Percentiles rank a stretch among this genome's conserved stretches.
Conservation (phyloP, 30 jellyfish, hydroid and myxozoan species). For the Chrysaora quinquecirrha region DNA sequence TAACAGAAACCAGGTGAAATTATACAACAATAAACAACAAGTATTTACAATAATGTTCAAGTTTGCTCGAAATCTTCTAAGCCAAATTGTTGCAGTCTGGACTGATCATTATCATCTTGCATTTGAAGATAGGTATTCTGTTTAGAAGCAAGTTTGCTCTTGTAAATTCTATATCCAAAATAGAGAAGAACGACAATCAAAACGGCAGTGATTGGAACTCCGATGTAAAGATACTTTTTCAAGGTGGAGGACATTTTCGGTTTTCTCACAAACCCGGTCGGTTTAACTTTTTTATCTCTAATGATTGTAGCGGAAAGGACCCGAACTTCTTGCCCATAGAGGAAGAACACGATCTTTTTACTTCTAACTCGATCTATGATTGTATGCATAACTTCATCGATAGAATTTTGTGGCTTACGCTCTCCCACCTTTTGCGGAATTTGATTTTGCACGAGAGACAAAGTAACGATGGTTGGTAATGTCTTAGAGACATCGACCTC, state of each 20-base stretch:
- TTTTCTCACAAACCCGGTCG: not conserved
- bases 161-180: not conserved
- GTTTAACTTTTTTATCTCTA: slow-evolving; percentile 26
- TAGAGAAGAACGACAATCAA: not conserved
- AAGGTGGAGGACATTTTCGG: not conserved
- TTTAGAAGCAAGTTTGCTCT: slow-evolving; percentile 3
- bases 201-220: slow-evolving; percentile 6
- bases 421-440: slow-evolving; percentile 15
- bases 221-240: slow-evolving; percentile 34
- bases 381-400: slow-evolving; percentile 42
- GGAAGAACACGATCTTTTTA: slow-evolving; percentile 31
- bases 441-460: slow-evolving; percentile 53
- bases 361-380: slow-evolving; percentile 23
- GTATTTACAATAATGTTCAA: too few species aligned
- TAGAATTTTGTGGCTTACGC: not conserved
- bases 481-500: slow-evolving; percentile 50
- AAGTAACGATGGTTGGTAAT: slow-evolving; percentile 55
- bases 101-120: slow-evolving; percentile 32
- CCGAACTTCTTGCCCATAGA: slow-evolving; percentile 45
- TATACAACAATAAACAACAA: too few species aligned
- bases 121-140: slow-evolving; percentile 36
- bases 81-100: slow-evolving; percentile 5
- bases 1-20: too few species aligned
- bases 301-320: slow-evolving; percentile 43
- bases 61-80: slow-evolving; percentile 1